A percentile compares a stretch with the other conserved stretches of the same genome.
Evolutionary conservation across 2,113 vertebrate species (phyloP).

Genomic region (Pardalotus punctatus): DNA sequence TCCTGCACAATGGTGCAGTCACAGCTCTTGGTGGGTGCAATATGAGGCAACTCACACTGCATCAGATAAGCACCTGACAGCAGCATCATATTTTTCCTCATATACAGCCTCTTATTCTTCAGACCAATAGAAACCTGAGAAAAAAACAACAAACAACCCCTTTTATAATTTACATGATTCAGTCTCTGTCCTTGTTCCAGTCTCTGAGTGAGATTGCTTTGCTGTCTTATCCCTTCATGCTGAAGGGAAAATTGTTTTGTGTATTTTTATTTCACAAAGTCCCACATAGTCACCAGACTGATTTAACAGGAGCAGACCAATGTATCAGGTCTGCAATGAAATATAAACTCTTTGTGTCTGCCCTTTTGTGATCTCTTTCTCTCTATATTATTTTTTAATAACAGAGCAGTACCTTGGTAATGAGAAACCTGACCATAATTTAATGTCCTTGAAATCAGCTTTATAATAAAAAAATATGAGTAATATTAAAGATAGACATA

Average conservation of each 20-base stretch:
- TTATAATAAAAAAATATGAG: background rate
- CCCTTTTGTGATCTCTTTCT: background rate
- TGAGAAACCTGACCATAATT: background rate
- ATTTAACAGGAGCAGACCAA: background rate
- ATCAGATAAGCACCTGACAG: background rate
- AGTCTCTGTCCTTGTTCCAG: background rate
- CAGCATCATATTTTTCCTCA: background rate
- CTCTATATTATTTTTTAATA: background rate
- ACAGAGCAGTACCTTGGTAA: background rate
- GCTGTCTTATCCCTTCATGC: background rate
- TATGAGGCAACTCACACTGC: fast-evolving
- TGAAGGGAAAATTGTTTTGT: background rate
- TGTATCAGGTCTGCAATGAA: background rate
- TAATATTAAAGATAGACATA: background rate
- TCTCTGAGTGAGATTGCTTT: background rate
- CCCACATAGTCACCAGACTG: background rate
- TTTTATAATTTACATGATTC: background rate
- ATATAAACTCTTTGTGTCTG: background rate
- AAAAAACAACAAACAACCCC: fast-evolving
- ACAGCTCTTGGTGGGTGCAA: background rate
- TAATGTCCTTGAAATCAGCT: background rate
- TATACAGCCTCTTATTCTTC: background rate
- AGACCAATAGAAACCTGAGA: background rate
- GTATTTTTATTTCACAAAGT: background rate
- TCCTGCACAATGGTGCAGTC: background rate